Evolutionary conservation across 2,113 vertebrate genomes (phyloP), one percentile per base, ranked within the genome.

Genomic region (Nansenia antarctica): DNA sequence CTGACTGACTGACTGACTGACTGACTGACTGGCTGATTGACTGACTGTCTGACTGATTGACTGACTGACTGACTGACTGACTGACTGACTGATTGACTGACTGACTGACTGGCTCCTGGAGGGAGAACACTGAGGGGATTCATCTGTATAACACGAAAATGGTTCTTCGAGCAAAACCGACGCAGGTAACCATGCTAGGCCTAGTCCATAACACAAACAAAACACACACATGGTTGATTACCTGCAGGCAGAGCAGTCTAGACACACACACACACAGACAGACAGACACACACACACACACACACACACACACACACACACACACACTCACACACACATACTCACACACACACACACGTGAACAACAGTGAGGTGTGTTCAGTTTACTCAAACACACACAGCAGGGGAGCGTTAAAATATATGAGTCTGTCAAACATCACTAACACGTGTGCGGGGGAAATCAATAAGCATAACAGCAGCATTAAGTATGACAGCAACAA

Each of bases 391-490:
- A 26, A 67, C 18, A 62, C 29, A 37, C 62, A 37, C 63, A 64
- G 66, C 32, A 22, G 72, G 65, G 72, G 29, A 60, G 32, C 24
- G 27, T 60, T 74, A 58, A 76, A 63, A 32, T 66, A n/a, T n/a
- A n/a, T n/a, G n/a, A 12, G 9, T 54, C 58, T 72, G 53, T 74
- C 54, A 39, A 3, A 80, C 79, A 73, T 79, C 57, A 71, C 65
- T 62, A 57, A 68, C 4, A 67, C 39, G 53, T 76, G 52, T 70
- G 63, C 71, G 78, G 68, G 53, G 32, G 45, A 54, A 79, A 87
- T 87, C 82, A 85, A 86, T 85, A 86, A 85, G 79, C 73, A 74
- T 72, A 85, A 87, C 81, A 82, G 70, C 73, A 62, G 77, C 73
- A 75, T 67, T 82, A 78, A 64, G 75, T 76, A 78, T 83, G 85